phyloP scores from a whole-genome alignment of 2,888 invertebrate genomes.

The Drosophila emarginata region DNA sequence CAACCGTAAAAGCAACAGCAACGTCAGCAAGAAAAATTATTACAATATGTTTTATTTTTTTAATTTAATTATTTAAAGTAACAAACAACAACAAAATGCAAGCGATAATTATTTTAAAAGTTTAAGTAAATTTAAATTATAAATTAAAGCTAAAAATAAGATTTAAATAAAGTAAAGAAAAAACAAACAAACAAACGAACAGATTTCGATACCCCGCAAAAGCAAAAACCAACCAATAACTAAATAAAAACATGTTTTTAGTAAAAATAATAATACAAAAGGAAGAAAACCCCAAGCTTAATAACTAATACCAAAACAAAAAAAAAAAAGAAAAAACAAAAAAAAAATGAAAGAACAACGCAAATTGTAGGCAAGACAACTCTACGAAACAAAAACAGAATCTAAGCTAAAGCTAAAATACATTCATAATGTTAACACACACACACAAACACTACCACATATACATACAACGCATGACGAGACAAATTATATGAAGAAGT shows the following conservation, averaged over 20 bases:
- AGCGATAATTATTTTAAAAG: constrained; percentile 82
- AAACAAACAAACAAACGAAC: constrained; percentile 50
- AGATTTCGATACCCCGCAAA: constrained; percentile 41
- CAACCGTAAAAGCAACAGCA: constrained; percentile 45
- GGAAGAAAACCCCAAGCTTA: constrained; percentile 33
- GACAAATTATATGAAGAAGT: constrained; percentile 76
- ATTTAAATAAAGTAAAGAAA: constrained; percentile 78
- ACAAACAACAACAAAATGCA: constrained; percentile 76
- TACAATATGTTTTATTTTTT: constrained; percentile 79
- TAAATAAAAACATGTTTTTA: constrained; percentile 56
- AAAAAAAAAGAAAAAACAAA: constrained; percentile 29
- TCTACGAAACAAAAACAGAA: constrained; percentile 46
- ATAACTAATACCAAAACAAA: constrained; percentile 21
- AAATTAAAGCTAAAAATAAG: constrained; percentile 80
- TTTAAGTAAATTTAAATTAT: constrained; percentile 83
- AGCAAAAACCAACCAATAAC: constrained; percentile 43
- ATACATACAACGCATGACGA: constrained; percentile 66
- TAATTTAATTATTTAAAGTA: constrained; percentile 82
- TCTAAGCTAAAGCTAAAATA: constrained; percentile 60
- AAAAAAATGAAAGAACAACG: constrained; percentile 37
- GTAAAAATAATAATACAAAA: constrained; percentile 56
- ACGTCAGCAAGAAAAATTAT: constrained; percentile 57
- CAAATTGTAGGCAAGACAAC: constrained; percentile 45
- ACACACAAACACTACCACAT: constrained; percentile 27
- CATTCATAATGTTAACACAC: constrained; percentile 33